These are phyloP conservation scores for Sisor rabdophorus DNA, from an alignment of 2,113 vertebrate genomes.

Conservation along the genomic window DNA sequence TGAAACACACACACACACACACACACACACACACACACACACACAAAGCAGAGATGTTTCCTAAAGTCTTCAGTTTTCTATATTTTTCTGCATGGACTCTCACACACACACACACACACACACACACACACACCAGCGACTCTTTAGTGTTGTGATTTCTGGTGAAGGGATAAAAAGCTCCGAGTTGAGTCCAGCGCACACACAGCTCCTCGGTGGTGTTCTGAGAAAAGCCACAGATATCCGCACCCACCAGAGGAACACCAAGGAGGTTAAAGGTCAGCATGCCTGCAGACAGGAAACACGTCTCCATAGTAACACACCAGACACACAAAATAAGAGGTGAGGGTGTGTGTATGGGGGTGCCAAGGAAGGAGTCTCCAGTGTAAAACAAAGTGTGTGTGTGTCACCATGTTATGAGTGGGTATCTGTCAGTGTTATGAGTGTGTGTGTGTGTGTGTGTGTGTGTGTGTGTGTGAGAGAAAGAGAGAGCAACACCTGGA, in stretches of 20 bases:
- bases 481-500: constrained; percentile 15
- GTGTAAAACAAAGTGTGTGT: neutral
- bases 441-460: too few species aligned
- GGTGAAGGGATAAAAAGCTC: constrained; percentile 84
- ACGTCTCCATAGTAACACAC: neutral
- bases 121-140: constrained; percentile 62
- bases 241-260: constrained; percentile 76
- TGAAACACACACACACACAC: constrained; percentile 25
- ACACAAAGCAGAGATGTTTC: too few species aligned
- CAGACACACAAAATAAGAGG: neutral
- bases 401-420: too few species aligned
- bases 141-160: constrained; percentile 80
- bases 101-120: constrained; percentile 52
- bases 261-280: constrained; percentile 85
- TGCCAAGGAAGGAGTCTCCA: neutral
- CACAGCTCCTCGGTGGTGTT: constrained; percentile 80
- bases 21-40: neutral
- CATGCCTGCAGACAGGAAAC: constrained; percentile 63
- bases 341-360: neutral
- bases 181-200: constrained; percentile 82
- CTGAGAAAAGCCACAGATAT: constrained; percentile 79
- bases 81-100: too few species aligned
- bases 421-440: too few species aligned
- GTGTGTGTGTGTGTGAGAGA: too few species aligned
- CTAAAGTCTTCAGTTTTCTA: too few species aligned